Conservation (phyloP, 2,888 invertebrate genomes). For the Chydorus sphaericus region DNA sequence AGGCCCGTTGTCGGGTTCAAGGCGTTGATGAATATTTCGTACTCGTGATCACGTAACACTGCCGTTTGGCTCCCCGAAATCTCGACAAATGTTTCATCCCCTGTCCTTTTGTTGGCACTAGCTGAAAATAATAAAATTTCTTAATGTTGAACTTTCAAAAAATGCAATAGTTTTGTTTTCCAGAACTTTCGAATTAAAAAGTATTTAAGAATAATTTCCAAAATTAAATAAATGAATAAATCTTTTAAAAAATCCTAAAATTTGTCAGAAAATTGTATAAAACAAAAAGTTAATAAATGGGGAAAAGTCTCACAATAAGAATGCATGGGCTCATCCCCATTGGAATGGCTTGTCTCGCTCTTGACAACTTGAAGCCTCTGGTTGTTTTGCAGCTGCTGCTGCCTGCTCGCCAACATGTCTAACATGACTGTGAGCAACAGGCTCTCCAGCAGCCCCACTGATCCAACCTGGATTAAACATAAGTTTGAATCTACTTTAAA, state of each 20-base stretch:
- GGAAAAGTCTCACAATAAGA: conserved; percentile 27
- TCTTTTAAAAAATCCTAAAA: too few species aligned
- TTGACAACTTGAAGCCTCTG: conserved; percentile 67
- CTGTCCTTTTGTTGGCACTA: background rate
- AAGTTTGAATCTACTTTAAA: too few species aligned
- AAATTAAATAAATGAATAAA: too few species aligned
- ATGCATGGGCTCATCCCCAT: conserved; percentile 57
- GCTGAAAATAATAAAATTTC: conserved; percentile 18
- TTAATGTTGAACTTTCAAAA: too few species aligned
- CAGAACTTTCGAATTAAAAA: too few species aligned
- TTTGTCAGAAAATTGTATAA: too few species aligned
- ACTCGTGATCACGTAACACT: conserved; percentile 87
- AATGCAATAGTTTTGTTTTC: too few species aligned
- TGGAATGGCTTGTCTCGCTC: conserved; percentile 62
- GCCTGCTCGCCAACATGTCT: conserved; percentile 62
- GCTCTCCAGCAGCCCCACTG: conserved; percentile 77
- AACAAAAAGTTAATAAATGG: too few species aligned
- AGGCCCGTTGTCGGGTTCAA: conserved; percentile 98
- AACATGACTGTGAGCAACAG: conserved; percentile 92
- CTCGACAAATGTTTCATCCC: conserved; percentile 48
- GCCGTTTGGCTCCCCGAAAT: conserved; percentile 91
- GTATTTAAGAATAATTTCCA: too few species aligned
- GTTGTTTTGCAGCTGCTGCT: conserved; percentile 50
- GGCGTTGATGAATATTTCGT: conserved; percentile 98
- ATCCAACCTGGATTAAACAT: conserved; percentile 42